Evolutionary conservation across 2,888 invertebrate genomes (phyloP).

Genomic region (Aricia artaxerxes): DNA sequence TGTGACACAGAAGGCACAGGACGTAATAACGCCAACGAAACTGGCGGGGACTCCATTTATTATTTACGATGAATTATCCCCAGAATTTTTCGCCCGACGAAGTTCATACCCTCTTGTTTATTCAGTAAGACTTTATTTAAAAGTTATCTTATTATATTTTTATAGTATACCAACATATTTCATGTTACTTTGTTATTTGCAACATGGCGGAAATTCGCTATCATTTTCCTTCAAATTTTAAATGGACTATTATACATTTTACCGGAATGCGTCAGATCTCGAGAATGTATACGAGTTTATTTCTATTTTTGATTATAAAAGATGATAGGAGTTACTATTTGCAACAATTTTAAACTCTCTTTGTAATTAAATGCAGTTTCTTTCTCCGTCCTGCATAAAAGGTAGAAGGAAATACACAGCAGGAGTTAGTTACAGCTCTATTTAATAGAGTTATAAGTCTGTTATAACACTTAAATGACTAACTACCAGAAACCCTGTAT

Average conservation of each 20-base stretch:
- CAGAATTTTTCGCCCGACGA: conserved; percentile 62
- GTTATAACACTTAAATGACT: no score
- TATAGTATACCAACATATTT: neutral
- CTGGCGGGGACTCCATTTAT: conserved; percentile 60
- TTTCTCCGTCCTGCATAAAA: no score
- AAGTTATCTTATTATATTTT: conserved; percentile 21
- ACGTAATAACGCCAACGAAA: conserved; percentile 9
- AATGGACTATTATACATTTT: neutral
- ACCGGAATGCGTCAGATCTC: neutral
- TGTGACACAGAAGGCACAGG: neutral
- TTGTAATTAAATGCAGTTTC: no score
- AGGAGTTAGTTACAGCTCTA: no score
- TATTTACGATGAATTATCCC: conserved; percentile 72
- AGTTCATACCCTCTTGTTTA: conserved; percentile 65
- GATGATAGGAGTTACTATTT: neutral
- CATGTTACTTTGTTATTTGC: conserved; percentile 11
- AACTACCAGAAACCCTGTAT: no score
- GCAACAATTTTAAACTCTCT: neutral
- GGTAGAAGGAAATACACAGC: no score
- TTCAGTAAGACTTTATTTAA: conserved; percentile 50
- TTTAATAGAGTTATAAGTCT: no score
- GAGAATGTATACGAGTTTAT: neutral
- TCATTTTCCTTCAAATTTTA: neutral
- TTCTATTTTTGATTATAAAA: neutral
- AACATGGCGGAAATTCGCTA: neutral